These are phyloP conservation scores for Halcyon smyrnensis DNA, from an alignment of 2,797 vertebrate species.

Conservation along the genomic window DNA sequence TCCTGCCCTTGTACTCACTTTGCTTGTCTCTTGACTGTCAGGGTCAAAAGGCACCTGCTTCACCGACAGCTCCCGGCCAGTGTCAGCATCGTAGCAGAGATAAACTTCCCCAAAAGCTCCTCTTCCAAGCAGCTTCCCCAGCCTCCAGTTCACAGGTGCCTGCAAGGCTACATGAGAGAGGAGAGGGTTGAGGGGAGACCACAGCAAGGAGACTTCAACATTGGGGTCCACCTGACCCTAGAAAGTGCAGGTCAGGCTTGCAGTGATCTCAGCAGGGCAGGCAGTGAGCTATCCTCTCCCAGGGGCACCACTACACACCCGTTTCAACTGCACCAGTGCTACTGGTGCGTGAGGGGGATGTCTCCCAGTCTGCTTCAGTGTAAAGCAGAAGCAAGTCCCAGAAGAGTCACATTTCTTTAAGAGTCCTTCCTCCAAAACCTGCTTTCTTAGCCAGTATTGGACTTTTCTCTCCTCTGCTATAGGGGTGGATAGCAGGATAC, in stretches of 20 bases:
- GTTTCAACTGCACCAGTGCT: background rate
- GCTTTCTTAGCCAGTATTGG: accelerated
- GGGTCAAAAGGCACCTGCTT: conserved; percentile 95
- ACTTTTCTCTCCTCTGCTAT: background rate
- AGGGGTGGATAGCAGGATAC: background rate
- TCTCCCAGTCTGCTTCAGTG: background rate
- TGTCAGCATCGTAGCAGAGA: conserved; percentile 93
- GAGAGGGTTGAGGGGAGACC: background rate
- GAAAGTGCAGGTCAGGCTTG: background rate
- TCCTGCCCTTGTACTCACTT: conserved; percentile 76
- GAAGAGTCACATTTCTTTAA: background rate
- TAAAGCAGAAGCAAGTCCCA: background rate
- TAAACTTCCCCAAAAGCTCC: conserved; percentile 94
- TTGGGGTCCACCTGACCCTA: background rate
- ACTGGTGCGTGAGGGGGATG: accelerated
- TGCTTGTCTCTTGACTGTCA: conserved; percentile 92
- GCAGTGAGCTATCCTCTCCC: background rate
- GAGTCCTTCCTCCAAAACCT: background rate
- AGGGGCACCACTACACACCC: background rate
- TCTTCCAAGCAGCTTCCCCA: conserved; percentile 91
- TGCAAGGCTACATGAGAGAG: conserved; percentile 81
- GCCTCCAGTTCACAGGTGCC: conserved; percentile 92
- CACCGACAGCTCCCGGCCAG: conserved; percentile 90
- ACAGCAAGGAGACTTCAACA: background rate
- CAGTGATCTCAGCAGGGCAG: background rate